Evolutionary conservation across 2,797 vertebrate species (phyloP), one percentile per base, ranked within the genome.

Genomic region (Rachycentron canadum): DNA sequence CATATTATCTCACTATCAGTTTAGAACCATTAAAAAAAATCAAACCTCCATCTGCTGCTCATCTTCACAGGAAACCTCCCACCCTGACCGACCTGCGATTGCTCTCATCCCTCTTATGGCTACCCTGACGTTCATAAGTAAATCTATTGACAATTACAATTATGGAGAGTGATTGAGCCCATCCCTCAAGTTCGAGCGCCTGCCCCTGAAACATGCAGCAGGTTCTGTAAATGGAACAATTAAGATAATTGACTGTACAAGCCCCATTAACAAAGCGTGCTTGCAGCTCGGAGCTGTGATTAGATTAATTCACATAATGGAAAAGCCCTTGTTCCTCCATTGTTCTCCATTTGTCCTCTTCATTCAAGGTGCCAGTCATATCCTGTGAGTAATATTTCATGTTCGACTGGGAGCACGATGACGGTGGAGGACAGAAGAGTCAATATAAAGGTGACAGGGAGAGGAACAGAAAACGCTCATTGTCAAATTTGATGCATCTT

Each of bases 241-340:
- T 95, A 93, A 93, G 91, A 94, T 95, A 95, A 95, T 93, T 94
- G 94, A 93, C 90, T 86, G 88, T 93, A 92, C 92, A 92, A 93
- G 91, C 88, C 73, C 93, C 92, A 93, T 95, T 95, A 95, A 94
- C 91, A 90, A 89, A 93, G 88, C 82, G 88, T 74, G 90, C 90
- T 86, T 76, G 85, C 84, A 78, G 88, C 88, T 88, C 78, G 3
- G 57, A 81, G 84, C 87, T 63, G 77, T 69, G 71, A 91, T 94
- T 93, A 93, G 92, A 94, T 95, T 94, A 86, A 94, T 95, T 93
- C 90, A 87, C 87, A 86, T 94, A 94, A 95, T 94, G 93, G 93
- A 89, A 84, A 88, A 90, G 83, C 81, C 56, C 81, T 88, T 84
- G 85, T 92, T 86, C 75, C 82, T 84, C 83, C 64, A 91, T 93